Base-by-base conservation (phyloP, 2,797 vertebrate genomes). In the Echeneis naucrates region DNA sequence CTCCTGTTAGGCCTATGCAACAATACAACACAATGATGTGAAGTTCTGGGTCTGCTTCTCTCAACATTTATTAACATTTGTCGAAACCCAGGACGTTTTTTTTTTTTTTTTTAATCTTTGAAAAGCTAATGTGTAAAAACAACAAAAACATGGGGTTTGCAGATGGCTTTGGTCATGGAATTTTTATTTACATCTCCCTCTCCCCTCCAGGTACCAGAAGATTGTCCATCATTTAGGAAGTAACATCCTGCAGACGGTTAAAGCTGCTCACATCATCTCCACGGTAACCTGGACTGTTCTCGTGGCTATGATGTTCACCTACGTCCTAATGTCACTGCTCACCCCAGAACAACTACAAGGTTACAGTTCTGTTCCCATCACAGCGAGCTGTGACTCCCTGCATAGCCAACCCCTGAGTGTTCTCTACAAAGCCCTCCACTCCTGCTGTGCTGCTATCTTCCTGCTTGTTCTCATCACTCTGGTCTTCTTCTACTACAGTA, bases 141-240 rank as follows among this genome's bases (percentile, higher is more conserved):
- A 40, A 17, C 4, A 5, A 30, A 30, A 3, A n/a, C n/a, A n/a
- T n/a, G 12, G 37, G 37, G 13, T 40, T 40, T 40, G 44, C 12
- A 24, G 47, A 1, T 14, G 2, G 13, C 2, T 19, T 24, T n/a
- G 33, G 24, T 19, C 9, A 1, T 13, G 47, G 8, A 7, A n/a
- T n/a, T n/a, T n/a, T 69, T 8, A 0, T 17, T 4, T 4, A 0
- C 0, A 0, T 4, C 26, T 44, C 8, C 17, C 58, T 77, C 12
- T 83, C 23, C 4, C 37, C 68, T 65, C 2, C 83, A 94, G 93
- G 72, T 94, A 93, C 17, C 79, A 93, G 68, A 95, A 93, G 85
- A 92, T 95, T 17, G 77, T 92, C 65, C 90, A 74, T 44, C 91
- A 90, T 9, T 23, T 86, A 0, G 75, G 70, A 16, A 85, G 45